Percentiles rank a stretch among this genome's conserved stretches.
These are phyloP conservation scores for Microtus ochrogaster DNA, from an alignment of 2,113 vertebrate species.

Conservation along the genomic window DNA sequence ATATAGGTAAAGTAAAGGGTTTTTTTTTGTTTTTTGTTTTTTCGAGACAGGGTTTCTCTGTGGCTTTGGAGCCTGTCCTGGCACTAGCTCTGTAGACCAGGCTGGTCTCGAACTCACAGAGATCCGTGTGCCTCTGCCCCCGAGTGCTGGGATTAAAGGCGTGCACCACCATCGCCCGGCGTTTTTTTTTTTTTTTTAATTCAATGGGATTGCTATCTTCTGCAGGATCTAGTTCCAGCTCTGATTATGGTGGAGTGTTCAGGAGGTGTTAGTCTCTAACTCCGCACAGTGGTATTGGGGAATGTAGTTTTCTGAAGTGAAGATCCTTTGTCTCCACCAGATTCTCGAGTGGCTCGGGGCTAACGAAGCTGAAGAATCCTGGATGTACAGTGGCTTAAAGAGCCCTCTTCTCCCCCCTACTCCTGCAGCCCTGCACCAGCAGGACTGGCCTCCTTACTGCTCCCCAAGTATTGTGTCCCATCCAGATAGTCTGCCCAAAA, in stretches of 20 bases:
- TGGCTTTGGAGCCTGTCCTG: no score
- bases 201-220: not conserved
- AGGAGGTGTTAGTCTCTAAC: not conserved
- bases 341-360: not conserved
- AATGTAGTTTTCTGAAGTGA: not conserved
- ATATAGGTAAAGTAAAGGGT: not conserved
- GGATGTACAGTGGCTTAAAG: not conserved
- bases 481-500: not conserved
- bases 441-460: not conserved
- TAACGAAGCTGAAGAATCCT: not conserved
- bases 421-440: not conserved
- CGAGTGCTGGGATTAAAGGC: no score
- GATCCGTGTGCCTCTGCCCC: no score
- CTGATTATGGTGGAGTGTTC: not conserved
- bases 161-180: no score
- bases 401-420: not conserved
- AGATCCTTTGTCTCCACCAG: not conserved
- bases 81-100: no score
- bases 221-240: not conserved
- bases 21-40: not conserved
- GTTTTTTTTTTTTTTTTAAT: not conserved
- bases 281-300: not conserved
- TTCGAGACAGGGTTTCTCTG: no score
- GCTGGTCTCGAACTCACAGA: no score
- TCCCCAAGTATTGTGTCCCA: fast-evolving